Evolutionary conservation across 2,113 vertebrate genomes (phyloP).

Genomic region (Leptobrachium leishanense): DNA sequence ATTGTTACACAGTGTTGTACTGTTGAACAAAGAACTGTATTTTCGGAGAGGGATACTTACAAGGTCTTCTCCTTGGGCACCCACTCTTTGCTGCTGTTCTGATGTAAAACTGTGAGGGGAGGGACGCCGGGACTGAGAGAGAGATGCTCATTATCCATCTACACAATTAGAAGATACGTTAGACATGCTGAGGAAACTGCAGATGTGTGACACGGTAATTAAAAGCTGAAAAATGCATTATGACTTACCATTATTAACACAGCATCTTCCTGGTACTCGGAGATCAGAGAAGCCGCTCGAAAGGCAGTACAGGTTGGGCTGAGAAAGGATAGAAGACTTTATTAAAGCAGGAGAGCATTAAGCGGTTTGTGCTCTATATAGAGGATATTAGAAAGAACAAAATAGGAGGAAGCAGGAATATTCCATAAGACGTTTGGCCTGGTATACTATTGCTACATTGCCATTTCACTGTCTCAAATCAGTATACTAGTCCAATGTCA

Average conservation of each 20-base stretch:
- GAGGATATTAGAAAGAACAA: too few relatives aligned
- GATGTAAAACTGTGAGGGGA: constrained; percentile 84
- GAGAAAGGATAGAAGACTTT: not conserved
- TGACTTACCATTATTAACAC: constrained; percentile 81
- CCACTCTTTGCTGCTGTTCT: constrained; percentile 74
- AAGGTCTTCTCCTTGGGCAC: constrained; percentile 85
- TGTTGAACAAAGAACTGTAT: too few relatives aligned
- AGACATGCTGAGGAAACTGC: not conserved
- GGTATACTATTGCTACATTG: too few relatives aligned
- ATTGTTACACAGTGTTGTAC: too few relatives aligned
- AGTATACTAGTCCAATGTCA: too few relatives aligned
- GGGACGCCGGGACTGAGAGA: constrained; percentile 74
- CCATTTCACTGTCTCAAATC: too few relatives aligned
- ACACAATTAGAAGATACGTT: constrained; percentile 2
- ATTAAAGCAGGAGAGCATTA: too few relatives aligned
- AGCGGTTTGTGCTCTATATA: too few relatives aligned
- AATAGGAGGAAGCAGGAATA: too few relatives aligned
- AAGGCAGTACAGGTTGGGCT: constrained; percentile 72
- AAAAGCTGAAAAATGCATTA: not conserved
- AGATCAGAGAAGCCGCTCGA: constrained; percentile 82
- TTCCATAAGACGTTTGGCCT: too few relatives aligned
- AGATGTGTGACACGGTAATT: not conserved
- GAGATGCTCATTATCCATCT: constrained; percentile 84
- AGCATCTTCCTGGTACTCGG: constrained; percentile 77
- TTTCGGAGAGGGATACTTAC: constrained; percentile 65